Evolutionary conservation across 2,797 vertebrate genomes (phyloP), one percentile per base, ranked within the genome.

Genomic region (Falco concolor): DNA sequence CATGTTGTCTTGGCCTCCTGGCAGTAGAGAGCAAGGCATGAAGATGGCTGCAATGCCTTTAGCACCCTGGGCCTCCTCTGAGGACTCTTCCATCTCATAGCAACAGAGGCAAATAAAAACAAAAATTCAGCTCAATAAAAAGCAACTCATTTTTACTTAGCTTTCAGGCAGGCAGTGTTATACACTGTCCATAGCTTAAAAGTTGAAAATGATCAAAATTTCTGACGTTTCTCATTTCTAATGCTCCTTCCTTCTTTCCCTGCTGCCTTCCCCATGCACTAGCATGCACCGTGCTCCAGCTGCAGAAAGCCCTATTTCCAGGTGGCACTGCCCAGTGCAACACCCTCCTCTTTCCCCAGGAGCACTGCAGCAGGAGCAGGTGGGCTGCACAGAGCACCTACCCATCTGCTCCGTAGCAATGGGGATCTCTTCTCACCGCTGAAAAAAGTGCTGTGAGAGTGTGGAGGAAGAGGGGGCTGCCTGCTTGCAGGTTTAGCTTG

Each of bases 311-410:
- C 4, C 1, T 10, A 7, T 5, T 44, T 60, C 27, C 1, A 1
- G 19, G 32, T 10, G 56, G 9, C 45, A 49, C 42, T 87, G 57
- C 19, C 44, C 49, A 0, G 3, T 3, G 54, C 40, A 25, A 7
- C 28, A 15, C 13, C 25, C 20, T 45, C 34, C 34, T 25, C 64
- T 34, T 13, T 34, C n/a, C 40, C 25, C 15, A 8, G 27, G 32
- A 10, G 27, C 25, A 52, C 50, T 19, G 15, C 17, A 36, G 50
- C 42, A 34, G 67, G 19, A 1, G 0, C 0, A 1, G 28, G 8
- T 44, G 50, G 47, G 47, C 47, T 38, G 22, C 53, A n/a, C 60
- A 0, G 0, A 24, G 53, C 0, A 0, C 52, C 59, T 7, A 8
- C 7, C 9, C 49, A 0, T 24, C 50, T 16, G 30, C 79, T 25